Percentiles rank a stretch among this genome's conserved stretches.
Evolutionary conservation across 1,140 invertebrate genomes (phyloP).

Genomic region (Ceratina japonica): DNA sequence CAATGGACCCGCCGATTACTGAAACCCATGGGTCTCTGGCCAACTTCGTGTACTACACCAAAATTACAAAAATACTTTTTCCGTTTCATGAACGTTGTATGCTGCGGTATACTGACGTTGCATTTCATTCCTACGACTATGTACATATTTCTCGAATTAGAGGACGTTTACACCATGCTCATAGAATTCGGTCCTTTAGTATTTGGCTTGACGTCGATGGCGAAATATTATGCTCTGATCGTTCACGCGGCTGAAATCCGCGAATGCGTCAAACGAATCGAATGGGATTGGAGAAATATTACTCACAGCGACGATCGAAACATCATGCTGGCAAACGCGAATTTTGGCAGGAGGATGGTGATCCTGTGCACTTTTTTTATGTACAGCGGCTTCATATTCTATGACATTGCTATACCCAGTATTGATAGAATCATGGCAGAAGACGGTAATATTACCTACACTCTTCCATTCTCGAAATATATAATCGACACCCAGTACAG

Average conservation of each 20-base stretch:
- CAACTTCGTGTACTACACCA: neutral
- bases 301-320: neutral
- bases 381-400: constrained; percentile 49
- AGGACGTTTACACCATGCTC: constrained; percentile 57
- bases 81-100: constrained; percentile 10
- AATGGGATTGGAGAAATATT: constrained; percentile 66
- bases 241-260: constrained; percentile 58
- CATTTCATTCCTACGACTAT: constrained; percentile 26
- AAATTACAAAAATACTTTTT: neutral
- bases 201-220: constrained; percentile 67
- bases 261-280: constrained; percentile 60
- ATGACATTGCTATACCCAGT: constrained; percentile 43
- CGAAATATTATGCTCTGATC: constrained; percentile 66
- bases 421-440: neutral
- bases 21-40: constrained; percentile 54
- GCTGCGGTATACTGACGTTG: constrained; percentile 33
- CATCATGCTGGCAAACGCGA: constrained; percentile 49
- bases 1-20: constrained; percentile 50
- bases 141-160: constrained; percentile 50
- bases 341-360: constrained; percentile 39
- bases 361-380: constrained; percentile 36
- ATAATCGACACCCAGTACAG: constrained; percentile 53
- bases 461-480: constrained; percentile 57
- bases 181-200: constrained; percentile 68
- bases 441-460: constrained; percentile 38